Evolutionary conservation across 2,113 vertebrate genomes (phyloP).

Genomic region (Pedionomus torquatus): DNA sequence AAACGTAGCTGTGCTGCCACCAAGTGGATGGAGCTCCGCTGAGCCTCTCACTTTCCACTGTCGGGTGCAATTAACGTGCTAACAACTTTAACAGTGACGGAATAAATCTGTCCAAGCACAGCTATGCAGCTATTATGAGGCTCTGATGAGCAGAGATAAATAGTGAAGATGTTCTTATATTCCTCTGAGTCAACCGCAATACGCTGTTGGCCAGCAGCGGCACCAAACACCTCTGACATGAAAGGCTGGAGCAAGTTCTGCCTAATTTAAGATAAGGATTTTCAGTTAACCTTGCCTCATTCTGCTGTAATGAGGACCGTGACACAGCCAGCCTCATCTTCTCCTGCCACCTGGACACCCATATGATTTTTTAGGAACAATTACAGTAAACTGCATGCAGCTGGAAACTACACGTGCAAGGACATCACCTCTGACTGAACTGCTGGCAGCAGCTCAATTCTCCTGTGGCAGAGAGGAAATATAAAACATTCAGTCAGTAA

Average conservation of each 20-base stretch:
- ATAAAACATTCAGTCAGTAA: not conserved
- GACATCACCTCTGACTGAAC: not conserved
- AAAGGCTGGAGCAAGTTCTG: not conserved
- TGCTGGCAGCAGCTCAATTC: not conserved
- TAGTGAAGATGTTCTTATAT: not conserved
- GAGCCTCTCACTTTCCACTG: not conserved
- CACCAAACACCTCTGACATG: not conserved
- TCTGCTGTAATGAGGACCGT: not conserved
- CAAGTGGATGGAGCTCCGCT: slow-evolving; percentile 62
- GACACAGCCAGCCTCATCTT: not conserved
- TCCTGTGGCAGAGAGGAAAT: not conserved
- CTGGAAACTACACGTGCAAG: not conserved
- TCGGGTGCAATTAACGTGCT: not conserved
- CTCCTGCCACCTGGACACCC: not conserved
- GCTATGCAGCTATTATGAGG: not conserved
- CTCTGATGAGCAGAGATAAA: not conserved
- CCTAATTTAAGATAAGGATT: not conserved
- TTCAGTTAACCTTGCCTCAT: slow-evolving; percentile 1
- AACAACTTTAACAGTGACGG: not conserved
- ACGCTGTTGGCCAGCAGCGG: not conserved
- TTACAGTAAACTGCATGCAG: not conserved
- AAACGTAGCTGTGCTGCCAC: slow-evolving; percentile 63
- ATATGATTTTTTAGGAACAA: not conserved
- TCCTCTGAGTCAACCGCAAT: not conserved
- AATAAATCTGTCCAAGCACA: not conserved